A percentile compares a stretch with the other conserved stretches of the same genome.
Conservation (phyloP, 2,888 invertebrate genomes). For the Pinctada fucata region DNA sequence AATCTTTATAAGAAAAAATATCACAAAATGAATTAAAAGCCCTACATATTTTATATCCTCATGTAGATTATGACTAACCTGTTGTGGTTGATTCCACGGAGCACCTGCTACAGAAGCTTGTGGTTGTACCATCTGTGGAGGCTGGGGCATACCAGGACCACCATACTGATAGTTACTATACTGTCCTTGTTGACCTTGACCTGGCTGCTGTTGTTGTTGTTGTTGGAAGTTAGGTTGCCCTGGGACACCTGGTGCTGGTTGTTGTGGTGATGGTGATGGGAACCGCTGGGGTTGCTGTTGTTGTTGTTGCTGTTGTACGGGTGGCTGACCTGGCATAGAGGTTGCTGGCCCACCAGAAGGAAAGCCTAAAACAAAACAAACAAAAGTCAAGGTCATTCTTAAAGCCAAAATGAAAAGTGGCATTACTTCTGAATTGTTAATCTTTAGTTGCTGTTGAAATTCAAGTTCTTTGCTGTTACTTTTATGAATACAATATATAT, state of each 20-base stretch:
- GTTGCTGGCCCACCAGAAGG: slow-evolving; percentile 6
- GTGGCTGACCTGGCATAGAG: slow-evolving; percentile 28
- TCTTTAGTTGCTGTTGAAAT: too few relatives aligned
- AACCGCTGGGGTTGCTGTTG: slow-evolving; percentile 37
- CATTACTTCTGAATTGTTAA: too few relatives aligned
- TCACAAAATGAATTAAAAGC: too few relatives aligned
- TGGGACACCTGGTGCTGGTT: slow-evolving; percentile 26
- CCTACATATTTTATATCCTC: too few relatives aligned
- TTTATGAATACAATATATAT: too few relatives aligned
- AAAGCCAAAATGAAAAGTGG: too few relatives aligned
- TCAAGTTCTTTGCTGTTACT: too few relatives aligned
- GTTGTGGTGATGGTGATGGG: slow-evolving; percentile 13
- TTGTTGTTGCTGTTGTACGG: slow-evolving; percentile 33
- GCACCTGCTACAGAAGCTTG: slow-evolving; percentile 18
- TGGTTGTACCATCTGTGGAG: slow-evolving; percentile 13
- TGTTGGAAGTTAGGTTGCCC: slow-evolving; percentile 25
- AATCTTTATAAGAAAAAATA: too few relatives aligned
- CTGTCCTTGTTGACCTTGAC: slow-evolving; percentile 37
- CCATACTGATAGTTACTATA: slow-evolving; percentile 17
- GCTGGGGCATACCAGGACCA: slow-evolving; percentile 20
- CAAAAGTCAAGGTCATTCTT: too few relatives aligned
- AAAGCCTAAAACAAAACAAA: too few relatives aligned
- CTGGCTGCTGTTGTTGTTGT: neutral
- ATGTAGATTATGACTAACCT: neutral
- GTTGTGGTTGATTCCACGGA: slow-evolving; percentile 26